These are phyloP conservation scores for Machaerirhynchus nigripectus DNA, from an alignment of 2,113 vertebrate genomes.

Conservation along the genomic window DNA sequence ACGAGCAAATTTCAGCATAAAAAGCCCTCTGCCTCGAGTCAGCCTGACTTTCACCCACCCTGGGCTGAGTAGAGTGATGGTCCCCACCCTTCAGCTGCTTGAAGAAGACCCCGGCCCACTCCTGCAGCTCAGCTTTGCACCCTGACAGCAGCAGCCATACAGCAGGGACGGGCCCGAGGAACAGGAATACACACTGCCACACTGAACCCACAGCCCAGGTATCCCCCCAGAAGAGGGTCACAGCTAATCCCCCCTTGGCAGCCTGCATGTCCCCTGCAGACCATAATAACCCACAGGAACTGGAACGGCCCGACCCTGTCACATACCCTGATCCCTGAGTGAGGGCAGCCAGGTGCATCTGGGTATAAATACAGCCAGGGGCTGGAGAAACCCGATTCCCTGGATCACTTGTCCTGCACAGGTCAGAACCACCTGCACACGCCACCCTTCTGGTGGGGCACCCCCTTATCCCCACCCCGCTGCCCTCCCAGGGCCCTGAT, in stretches of 20 bases:
- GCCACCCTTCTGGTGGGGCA: background rate
- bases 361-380: conserved; percentile 8
- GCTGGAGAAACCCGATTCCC: background rate
- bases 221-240: background rate
- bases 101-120: background rate
- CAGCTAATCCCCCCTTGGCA: conserved; percentile 18
- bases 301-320: background rate
- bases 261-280: background rate
- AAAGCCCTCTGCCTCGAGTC: background rate
- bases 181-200: rapidly evolving
- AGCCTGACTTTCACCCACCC: background rate
- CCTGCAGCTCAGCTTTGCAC: background rate
- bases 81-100: background rate
- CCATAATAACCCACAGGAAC: background rate
- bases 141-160: background rate
- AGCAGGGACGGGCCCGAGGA: background rate
- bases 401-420: background rate
- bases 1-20: background rate
- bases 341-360: background rate
- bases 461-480: background rate
- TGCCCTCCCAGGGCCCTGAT: background rate
- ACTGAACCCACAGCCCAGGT: background rate
- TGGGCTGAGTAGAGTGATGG: background rate
- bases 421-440: background rate
- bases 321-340: background rate